Conservation (phyloP, 2,888 invertebrate genomes). For the Temnothorax ravouxi region DNA sequence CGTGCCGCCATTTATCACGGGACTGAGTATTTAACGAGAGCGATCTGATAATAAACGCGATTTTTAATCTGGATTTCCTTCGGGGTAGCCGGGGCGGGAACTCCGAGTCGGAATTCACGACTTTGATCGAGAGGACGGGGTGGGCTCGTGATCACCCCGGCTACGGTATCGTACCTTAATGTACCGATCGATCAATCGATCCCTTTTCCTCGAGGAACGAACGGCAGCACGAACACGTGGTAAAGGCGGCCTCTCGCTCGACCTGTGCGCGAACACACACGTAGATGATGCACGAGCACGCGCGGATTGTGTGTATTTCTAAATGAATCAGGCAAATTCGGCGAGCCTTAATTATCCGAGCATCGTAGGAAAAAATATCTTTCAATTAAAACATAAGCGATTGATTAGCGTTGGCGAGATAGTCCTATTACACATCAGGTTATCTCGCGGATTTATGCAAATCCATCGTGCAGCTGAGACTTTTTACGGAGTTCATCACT, state of each 20-base stretch:
- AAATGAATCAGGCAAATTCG: constrained; percentile 67
- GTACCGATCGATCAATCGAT: constrained; percentile 75
- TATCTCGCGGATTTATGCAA: not conserved
- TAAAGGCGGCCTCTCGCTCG: constrained; percentile 20
- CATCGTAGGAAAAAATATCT: not conserved
- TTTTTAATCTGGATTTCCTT: constrained; percentile 48
- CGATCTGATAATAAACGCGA: constrained; percentile 47
- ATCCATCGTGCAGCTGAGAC: not conserved
- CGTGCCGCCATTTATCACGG: constrained; percentile 59
- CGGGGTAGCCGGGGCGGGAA: constrained; percentile 42
- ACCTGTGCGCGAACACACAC: constrained; percentile 42
- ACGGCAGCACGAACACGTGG: constrained; percentile 50
- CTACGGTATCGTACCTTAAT: constrained; percentile 59
- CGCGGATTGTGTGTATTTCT: constrained; percentile 58
- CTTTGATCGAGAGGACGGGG: constrained; percentile 64
- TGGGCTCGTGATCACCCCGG: constrained; percentile 57
- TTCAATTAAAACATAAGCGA: constrained; percentile 13
- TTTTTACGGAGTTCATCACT: not conserved
- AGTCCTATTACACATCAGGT: not conserved
- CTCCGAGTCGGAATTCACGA: constrained; percentile 52
- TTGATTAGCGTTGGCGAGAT: not conserved
- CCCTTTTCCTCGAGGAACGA: constrained; percentile 52
- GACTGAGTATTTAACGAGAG: constrained; percentile 35
- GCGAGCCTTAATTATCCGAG: constrained; percentile 58
- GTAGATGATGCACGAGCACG: not conserved